Evolutionary conservation across 2,113 vertebrate species (phyloP), one percentile per base, ranked within the genome.

Genomic region (Diadophis punctatus): DNA sequence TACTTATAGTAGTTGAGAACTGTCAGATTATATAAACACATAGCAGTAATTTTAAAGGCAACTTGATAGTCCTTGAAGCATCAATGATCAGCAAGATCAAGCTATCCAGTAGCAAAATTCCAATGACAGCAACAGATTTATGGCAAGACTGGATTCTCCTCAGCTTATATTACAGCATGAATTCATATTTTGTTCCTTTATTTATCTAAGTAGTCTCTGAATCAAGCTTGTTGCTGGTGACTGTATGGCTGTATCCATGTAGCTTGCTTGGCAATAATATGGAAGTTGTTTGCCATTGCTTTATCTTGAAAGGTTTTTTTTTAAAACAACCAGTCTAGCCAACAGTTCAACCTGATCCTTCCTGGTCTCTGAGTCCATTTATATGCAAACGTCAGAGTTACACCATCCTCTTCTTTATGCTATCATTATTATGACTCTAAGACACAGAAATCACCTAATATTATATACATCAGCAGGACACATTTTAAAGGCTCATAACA

Each of bases 31-130:
- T 60, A 93, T 30, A 94, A 86, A 56, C 0, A 0, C 53, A 91
- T 68, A 91, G 91, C 90, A 85, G 84, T 90, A 53, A 92, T 92
- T 93, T 27, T 91, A 92, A 93, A 95, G 43, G n/a, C 58, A 93
- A 97, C 94, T 92, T 92, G 91, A 95, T 95, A 94, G 10, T 93
- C 91, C 52, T 86, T 86, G 22, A 4, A 74, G 52, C 55, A 90
- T 86, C 87, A 95, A 68, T 30, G 88, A 46, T n/a, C 43, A 63
- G 0, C 60, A 43, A 74, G 27, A 23, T 27, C 14, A 80, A 55
- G 55, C 25, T 84, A 52, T 10, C 27, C 49, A 84, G 18, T 48
- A 55, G 27, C 39, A 92, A n/a, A 92, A 52, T 88, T 14, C 6
- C n/a, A 74, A 80, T 30, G 27, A 88, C 87, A 89, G 53, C 52